Evolutionary conservation across 2,113 vertebrate genomes (phyloP), one percentile per base, ranked within the genome.

Genomic region (Otus sunia): DNA sequence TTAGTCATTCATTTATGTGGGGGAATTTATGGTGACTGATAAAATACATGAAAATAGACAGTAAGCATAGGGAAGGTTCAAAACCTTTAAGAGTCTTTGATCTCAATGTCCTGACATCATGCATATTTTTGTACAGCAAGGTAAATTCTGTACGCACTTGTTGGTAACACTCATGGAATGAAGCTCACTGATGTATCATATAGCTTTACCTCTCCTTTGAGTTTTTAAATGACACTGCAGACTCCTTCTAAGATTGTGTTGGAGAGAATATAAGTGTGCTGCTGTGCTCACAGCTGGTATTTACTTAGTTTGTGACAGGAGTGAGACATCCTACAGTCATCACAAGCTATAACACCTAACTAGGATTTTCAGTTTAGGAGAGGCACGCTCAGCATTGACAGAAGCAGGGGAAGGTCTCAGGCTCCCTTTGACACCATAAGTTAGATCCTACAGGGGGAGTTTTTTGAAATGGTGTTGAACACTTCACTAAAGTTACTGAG

Each of bases 141-240:
- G 2, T 62, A n/a, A 74, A 63, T 53, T 79, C 64, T 88, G 37
- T 45, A 53, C 49, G n/a, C 7, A 7, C 8, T 60, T 0, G 0
- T 5, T 64, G 36, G 55, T 71, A 64, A 39, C 41, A 69, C 30
- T 56, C 22, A 11, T 11, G 27, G 55, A 60, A 60, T 18, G 23
- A 66, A 72, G 25, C 14, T 53, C 36, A 23, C 12, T 22, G 67
- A 47, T 37, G n/a, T 14, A 22, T 19, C 18, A 11, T 1, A 12
- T 6, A 19, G 19, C n/a, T 79, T 29, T 64, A 41, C 17, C 30
- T 36, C 23, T 77, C 26, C 15, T 88, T 16, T 58, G 58, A 73
- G 50, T 23, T 72, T 74, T 60, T 37, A 39, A 88, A 62, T 20
- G 26, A 30, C 34, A 43, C 13, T 20, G 21, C 25, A 71, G 55